These are phyloP conservation scores for Dioctria linearis DNA, from an alignment of 2,888 invertebrate genomes.

Conservation along the genomic window DNA sequence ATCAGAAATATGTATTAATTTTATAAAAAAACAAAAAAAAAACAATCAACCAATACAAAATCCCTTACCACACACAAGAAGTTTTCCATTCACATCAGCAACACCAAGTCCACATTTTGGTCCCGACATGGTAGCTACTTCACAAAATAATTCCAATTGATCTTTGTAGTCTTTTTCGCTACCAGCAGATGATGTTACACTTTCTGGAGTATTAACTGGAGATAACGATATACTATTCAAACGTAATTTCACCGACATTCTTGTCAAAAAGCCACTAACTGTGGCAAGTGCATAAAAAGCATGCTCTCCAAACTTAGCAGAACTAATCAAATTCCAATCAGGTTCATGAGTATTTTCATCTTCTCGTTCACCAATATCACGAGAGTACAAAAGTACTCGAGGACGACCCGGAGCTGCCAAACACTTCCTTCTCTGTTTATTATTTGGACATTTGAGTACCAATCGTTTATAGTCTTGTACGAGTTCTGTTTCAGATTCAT, in stretches of 20 bases:
- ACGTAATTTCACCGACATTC: constrained; percentile 76
- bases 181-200: constrained; percentile 1
- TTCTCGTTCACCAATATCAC: constrained; percentile 72
- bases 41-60: constrained; percentile 7
- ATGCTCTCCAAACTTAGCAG: constrained; percentile 75
- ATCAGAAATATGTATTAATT: no score
- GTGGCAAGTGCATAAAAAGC: constrained; percentile 78
- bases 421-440: constrained; percentile 66
- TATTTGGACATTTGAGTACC: constrained; percentile 64
- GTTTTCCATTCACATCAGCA: constrained; percentile 78
- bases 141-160: constrained; percentile 75
- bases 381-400: constrained; percentile 76
- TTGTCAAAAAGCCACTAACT: constrained; percentile 75
- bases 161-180: constrained; percentile 16
- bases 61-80: constrained; percentile 79
- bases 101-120: constrained; percentile 85
- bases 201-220: constrained; percentile 61
- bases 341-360: constrained; percentile 66
- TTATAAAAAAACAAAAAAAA: background rate
- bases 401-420: constrained; percentile 76
- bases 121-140: constrained; percentile 76
- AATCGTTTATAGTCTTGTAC: constrained; percentile 83
- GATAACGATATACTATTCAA: constrained; percentile 71
- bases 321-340: constrained; percentile 78
- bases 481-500: constrained; percentile 79